These are phyloP conservation scores for Eriosoma lanigerum DNA, from an alignment of 1,140 invertebrate species.

Conservation along the genomic window DNA sequence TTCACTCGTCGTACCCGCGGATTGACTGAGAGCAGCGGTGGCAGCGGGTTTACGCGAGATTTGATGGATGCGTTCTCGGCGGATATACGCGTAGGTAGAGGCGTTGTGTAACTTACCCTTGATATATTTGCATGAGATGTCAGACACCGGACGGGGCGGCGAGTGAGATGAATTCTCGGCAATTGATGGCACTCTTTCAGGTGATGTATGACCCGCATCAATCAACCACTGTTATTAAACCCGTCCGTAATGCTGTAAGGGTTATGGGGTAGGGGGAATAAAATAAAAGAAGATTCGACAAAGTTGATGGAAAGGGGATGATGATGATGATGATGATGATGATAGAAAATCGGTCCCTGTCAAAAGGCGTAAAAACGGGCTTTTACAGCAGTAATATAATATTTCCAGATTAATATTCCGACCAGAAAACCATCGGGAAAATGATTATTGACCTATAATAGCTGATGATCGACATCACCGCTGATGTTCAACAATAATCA, in stretches of 20 bases:
- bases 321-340: too few relatives aligned
- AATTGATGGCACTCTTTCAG: slow-evolving; percentile 51
- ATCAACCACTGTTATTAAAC: slow-evolving; percentile 45
- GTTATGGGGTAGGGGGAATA: too few relatives aligned
- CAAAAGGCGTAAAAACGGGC: background rate
- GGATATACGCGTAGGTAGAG: background rate
- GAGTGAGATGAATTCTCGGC: slow-evolving; percentile 2
- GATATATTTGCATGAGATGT: slow-evolving; percentile 38
- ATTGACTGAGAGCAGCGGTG: background rate
- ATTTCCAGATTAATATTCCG: background rate
- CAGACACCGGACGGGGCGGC: background rate
- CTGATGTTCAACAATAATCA: background rate
- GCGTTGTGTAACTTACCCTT: background rate
- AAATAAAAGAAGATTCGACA: slow-evolving; percentile 32
- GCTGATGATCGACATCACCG: too few relatives aligned
- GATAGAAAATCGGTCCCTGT: slow-evolving; percentile 36
- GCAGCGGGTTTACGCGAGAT: background rate
- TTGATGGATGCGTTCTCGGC: slow-evolving; percentile 38
- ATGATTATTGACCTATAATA: background rate
- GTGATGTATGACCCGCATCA: slow-evolving; percentile 50
- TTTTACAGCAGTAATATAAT: background rate
- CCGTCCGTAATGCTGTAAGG: too few relatives aligned
- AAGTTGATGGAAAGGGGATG: background rate
- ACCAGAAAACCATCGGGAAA: slow-evolving; percentile 1
- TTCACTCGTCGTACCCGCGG: background rate